Evolutionary conservation across 2,888 invertebrate genomes (phyloP).

Genomic region (Platycheirus rosarum): DNA sequence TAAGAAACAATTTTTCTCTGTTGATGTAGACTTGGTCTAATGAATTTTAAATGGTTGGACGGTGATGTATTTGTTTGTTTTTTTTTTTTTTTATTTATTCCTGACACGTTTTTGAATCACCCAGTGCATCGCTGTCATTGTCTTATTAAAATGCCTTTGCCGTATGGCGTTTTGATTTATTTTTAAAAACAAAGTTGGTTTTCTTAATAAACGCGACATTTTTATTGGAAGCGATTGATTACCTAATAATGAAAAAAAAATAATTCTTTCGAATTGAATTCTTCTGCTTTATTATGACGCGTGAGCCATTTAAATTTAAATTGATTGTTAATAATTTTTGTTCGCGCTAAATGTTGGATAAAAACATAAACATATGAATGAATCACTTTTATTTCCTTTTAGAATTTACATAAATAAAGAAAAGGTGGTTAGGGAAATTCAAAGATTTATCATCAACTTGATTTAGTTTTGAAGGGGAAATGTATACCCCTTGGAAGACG

Average conservation of each 20-base stretch:
- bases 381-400: neutral
- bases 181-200: constrained; percentile 37
- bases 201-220: constrained; percentile 33
- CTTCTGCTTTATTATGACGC: neutral
- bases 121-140: constrained; percentile 24
- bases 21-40: no score
- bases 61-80: no score
- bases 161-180: constrained; percentile 53
- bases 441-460: neutral
- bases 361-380: neutral
- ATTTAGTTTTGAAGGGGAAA: neutral
- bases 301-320: constrained; percentile 14
- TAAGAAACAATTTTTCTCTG: constrained; percentile 6
- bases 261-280: constrained; percentile 26
- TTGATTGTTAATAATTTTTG: constrained; percentile 23
- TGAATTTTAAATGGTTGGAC: no score
- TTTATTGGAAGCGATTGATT: constrained; percentile 58
- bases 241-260: constrained; percentile 37
- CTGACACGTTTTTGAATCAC: constrained; percentile 25
- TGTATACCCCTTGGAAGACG: no score
- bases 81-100: constrained; percentile 3
- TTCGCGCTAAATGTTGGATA: constrained; percentile 3
- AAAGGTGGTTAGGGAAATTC: neutral
- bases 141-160: constrained; percentile 37
- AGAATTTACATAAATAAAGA: neutral